These are phyloP conservation scores for Megaceryle torquata DNA, from an alignment of 2,113 vertebrate species.

Conservation along the genomic window DNA sequence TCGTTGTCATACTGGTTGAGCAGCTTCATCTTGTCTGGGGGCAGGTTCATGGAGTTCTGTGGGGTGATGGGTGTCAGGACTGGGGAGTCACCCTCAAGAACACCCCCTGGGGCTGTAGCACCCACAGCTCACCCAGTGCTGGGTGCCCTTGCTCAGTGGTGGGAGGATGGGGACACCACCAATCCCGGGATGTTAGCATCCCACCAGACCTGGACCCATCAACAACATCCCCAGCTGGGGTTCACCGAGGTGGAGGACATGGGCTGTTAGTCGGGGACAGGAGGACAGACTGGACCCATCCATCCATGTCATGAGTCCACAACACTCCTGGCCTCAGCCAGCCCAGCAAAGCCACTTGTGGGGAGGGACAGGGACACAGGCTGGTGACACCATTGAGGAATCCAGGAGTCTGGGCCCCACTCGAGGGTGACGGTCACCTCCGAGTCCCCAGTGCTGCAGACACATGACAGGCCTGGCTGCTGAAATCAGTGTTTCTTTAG, in stretches of 20 bases:
- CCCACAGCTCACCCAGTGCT: background rate
- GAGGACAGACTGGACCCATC: background rate
- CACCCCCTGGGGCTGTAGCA: background rate
- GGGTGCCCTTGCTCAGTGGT: background rate
- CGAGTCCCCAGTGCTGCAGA: accelerated
- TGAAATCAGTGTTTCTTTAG: background rate
- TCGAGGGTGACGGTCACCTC: background rate
- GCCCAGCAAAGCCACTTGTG: background rate
- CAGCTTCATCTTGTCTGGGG: constrained; percentile 91
- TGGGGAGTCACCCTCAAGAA: background rate
- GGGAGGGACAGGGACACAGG: background rate
- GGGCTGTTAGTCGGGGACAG: background rate
- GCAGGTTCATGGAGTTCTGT: constrained; percentile 94
- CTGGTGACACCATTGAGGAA: background rate
- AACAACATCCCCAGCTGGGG: background rate
- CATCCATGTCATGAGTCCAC: background rate
- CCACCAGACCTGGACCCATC: background rate
- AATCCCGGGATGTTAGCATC: background rate
- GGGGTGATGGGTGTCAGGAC: background rate
- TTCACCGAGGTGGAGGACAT: accelerated
- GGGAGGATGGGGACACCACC: background rate
- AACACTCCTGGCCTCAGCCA: background rate
- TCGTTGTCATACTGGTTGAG: constrained; percentile 92
- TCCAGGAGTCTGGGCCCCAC: background rate
- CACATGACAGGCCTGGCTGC: accelerated